Evolutionary conservation across 2,888 invertebrate species (phyloP).

Genomic region (Ctenicera cuprea): DNA sequence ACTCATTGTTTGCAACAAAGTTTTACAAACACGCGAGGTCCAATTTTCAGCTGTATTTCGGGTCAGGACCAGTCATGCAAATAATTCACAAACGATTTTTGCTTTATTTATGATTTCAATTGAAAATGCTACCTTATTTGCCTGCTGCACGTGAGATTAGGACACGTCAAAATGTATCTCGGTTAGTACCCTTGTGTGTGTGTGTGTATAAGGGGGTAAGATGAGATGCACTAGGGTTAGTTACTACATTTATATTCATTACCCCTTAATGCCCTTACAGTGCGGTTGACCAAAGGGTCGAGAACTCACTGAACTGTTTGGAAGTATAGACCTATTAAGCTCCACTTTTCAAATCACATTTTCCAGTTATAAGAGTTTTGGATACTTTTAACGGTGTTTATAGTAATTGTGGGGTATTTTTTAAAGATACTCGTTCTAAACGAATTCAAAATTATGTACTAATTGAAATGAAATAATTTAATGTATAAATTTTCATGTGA

Average conservation of each 20-base stretch:
- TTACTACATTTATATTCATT: constrained; percentile 70
- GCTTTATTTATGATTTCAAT: constrained; percentile 25
- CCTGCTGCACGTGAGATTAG: constrained; percentile 36
- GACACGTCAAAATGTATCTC: constrained; percentile 46
- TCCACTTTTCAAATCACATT: constrained; percentile 48
- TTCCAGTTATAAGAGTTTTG: constrained; percentile 35
- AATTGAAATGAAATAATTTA: too few species aligned
- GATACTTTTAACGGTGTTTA: not conserved
- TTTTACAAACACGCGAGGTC: constrained; percentile 31
- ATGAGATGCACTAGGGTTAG: constrained; percentile 51
- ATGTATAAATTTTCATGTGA: too few species aligned
- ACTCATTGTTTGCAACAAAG: constrained; percentile 64
- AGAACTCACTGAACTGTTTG: constrained; percentile 57
- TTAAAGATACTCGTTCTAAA: not conserved
- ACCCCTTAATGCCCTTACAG: constrained; percentile 67
- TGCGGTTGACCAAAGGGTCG: constrained; percentile 69
- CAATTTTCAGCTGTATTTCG: constrained; percentile 10
- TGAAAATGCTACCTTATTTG: constrained; percentile 20
- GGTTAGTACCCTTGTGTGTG: constrained; percentile 34
- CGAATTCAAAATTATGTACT: too few species aligned
- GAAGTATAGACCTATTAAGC: constrained; percentile 56
- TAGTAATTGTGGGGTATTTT: not conserved
- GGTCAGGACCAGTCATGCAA: constrained; percentile 27
- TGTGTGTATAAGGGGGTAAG: constrained; percentile 44
- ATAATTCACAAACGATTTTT: constrained; percentile 16